These are phyloP conservation scores for Drosophila jambulina DNA, from an alignment of 1,140 invertebrate genomes.

Conservation along the genomic window DNA sequence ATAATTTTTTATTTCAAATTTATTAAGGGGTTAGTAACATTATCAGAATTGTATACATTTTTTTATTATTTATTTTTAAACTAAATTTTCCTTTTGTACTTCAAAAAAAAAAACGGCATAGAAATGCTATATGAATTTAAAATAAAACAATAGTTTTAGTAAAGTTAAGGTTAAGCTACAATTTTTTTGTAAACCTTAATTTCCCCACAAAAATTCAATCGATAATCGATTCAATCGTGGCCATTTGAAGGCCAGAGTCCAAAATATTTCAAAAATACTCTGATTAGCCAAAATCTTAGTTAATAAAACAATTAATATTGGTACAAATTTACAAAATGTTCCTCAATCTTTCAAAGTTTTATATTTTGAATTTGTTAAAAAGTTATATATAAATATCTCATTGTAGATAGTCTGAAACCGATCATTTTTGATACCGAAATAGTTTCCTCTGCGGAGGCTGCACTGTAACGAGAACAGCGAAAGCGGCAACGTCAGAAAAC, in stretches of 20 bases:
- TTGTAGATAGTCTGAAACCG: not conserved
- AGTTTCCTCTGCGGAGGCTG: not conserved
- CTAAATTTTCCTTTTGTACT: too few species aligned
- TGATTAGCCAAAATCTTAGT: not conserved
- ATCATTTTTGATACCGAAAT: not conserved
- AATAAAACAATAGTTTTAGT: not conserved
- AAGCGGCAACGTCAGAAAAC: conserved; percentile 50
- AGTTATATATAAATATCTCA: not conserved
- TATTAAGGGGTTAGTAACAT: too few species aligned
- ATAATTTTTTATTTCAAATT: too few species aligned
- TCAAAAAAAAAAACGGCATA: not conserved
- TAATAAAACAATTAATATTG: not conserved
- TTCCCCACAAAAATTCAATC: too few species aligned
- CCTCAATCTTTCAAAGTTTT: too few species aligned
- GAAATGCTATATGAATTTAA: not conserved
- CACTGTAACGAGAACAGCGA: conserved; percentile 30
- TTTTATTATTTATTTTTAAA: too few species aligned
- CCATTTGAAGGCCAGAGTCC: not conserved
- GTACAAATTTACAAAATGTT: not conserved
- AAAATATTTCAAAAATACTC: not conserved
- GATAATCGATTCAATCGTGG: too few species aligned
- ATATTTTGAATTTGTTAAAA: not conserved
- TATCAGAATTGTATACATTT: too few species aligned
- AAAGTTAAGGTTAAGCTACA: too few species aligned
- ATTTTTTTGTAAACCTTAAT: too few species aligned